These are phyloP conservation scores for Mimumesa dahlbomi DNA, from an alignment of 2,888 invertebrate species.

Conservation along the genomic window DNA sequence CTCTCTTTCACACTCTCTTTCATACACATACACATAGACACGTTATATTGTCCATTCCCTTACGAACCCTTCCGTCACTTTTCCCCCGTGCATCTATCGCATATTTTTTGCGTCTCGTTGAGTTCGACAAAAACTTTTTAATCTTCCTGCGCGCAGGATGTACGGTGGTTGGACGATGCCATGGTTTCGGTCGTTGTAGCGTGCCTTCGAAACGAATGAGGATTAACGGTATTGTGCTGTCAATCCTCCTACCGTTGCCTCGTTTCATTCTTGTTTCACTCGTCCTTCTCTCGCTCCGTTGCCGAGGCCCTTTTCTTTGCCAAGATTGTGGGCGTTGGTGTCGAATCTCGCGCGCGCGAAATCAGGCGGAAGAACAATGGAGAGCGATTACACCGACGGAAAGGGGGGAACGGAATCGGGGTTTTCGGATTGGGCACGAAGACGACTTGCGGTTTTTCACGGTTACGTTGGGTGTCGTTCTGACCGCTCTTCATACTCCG, in stretches of 20 bases:
- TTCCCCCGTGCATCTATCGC: constrained; percentile 1
- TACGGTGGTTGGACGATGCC: constrained; percentile 19
- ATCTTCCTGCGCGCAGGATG: constrained; percentile 63
- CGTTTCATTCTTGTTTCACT: constrained; percentile 34
- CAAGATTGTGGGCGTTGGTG: constrained; percentile 54
- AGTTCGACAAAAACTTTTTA: constrained; percentile 72
- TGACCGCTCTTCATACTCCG: neutral
- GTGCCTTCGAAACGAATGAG: constrained; percentile 63
- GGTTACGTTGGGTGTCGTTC: constrained; percentile 10
- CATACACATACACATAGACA: constrained; percentile 1
- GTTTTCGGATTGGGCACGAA: constrained; percentile 44
- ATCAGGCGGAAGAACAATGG: constrained; percentile 65
- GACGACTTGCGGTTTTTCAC: constrained; percentile 51
- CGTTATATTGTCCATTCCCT: neutral
- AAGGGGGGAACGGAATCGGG: constrained; percentile 37
- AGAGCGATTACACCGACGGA: constrained; percentile 55
- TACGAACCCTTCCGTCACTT: constrained; percentile 2
- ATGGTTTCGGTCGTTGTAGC: constrained; percentile 44
- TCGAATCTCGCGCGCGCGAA: constrained; percentile 55
- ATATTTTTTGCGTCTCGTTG: constrained; percentile 58
- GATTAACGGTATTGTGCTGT: constrained; percentile 68
- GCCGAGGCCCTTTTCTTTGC: constrained; percentile 41
- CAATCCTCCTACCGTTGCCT: constrained; percentile 49
- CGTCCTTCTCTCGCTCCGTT: constrained; percentile 25
- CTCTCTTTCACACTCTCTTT: constrained; percentile 1